phyloP scores from a whole-genome alignment of 2,888 invertebrate species.

The Agrotis segetum region DNA sequence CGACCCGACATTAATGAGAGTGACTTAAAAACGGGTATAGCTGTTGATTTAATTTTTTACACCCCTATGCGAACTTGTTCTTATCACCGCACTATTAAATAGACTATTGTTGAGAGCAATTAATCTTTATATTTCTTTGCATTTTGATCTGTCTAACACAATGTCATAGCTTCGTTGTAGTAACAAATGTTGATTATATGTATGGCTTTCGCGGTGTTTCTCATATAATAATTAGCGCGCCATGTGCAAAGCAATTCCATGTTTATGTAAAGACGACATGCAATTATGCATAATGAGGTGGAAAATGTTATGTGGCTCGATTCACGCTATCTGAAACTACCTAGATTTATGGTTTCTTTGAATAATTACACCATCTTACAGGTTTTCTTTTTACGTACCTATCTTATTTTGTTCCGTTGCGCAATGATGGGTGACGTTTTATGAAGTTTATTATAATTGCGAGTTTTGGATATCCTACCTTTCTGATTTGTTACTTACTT shows the following conservation, averaged over 20 bases:
- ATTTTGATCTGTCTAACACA: slow-evolving; percentile 52
- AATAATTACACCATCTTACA: no score
- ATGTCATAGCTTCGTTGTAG: slow-evolving; percentile 26
- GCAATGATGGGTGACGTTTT: no score
- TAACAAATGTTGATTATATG: slow-evolving; percentile 41
- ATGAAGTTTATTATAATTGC: no score
- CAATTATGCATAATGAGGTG: slow-evolving; percentile 42
- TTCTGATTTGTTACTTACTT: no score
- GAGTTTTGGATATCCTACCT: no score
- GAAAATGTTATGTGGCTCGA: slow-evolving; percentile 28
- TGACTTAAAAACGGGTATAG: slow-evolving; percentile 52
- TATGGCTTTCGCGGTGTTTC: slow-evolving; percentile 53
- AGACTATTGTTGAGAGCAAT: slow-evolving; percentile 59
- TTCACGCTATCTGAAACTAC: slow-evolving; percentile 11
- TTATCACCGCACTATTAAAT: slow-evolving; percentile 39
- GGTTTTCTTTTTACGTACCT: not conserved
- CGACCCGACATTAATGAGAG: slow-evolving; percentile 60
- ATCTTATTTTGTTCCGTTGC: no score
- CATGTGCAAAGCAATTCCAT: slow-evolving; percentile 42
- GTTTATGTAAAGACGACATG: slow-evolving; percentile 51
- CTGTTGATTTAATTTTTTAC: slow-evolving; percentile 60
- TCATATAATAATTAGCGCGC: slow-evolving; percentile 48
- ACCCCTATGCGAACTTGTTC: slow-evolving; percentile 53
- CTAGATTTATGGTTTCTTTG: not conserved
- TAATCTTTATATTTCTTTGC: slow-evolving; percentile 48